Evolutionary conservation across 1,140 invertebrate genomes (phyloP).

Genomic region (Neotoxoptera formosana): DNA sequence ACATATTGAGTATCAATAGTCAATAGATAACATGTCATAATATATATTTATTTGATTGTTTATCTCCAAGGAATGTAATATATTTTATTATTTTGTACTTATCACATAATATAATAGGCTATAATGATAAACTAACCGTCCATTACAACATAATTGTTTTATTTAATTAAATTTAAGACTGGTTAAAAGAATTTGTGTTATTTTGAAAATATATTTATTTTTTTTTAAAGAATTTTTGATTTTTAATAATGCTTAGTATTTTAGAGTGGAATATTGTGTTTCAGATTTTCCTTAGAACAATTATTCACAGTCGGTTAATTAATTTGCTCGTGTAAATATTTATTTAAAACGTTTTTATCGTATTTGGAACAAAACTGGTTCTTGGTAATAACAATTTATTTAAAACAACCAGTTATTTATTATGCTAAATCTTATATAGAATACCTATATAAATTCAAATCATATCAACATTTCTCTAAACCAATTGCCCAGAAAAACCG

Average conservation of each 20-base stretch:
- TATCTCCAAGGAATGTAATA: background rate
- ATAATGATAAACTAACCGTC: background rate
- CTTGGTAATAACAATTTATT: background rate
- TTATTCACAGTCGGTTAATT: conserved; percentile 1
- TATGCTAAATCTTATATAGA: background rate
- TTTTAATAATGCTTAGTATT: background rate
- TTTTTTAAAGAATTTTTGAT: background rate
- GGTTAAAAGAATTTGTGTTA: background rate
- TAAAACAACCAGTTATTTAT: conserved; percentile 28
- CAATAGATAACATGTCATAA: background rate
- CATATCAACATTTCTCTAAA: background rate
- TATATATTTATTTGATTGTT: background rate
- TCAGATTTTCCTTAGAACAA: background rate
- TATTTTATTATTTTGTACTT: background rate
- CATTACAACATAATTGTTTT: background rate
- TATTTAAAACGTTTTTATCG: background rate
- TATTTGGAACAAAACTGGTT: conserved; percentile 20
- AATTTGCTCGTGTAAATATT: background rate
- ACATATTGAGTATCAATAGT: background rate
- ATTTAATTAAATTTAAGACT: conserved; percentile 1
- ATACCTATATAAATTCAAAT: background rate
- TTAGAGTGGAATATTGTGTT: conserved; percentile 28
- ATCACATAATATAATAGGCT: background rate
- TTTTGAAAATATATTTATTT: background rate
- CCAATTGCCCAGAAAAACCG: background rate